Evolutionary conservation across 30 jellyfish, hydroid and myxozoan species (phyloP), one percentile per base, ranked within the genome.

Genomic region (Rhopilema esculentum): DNA sequence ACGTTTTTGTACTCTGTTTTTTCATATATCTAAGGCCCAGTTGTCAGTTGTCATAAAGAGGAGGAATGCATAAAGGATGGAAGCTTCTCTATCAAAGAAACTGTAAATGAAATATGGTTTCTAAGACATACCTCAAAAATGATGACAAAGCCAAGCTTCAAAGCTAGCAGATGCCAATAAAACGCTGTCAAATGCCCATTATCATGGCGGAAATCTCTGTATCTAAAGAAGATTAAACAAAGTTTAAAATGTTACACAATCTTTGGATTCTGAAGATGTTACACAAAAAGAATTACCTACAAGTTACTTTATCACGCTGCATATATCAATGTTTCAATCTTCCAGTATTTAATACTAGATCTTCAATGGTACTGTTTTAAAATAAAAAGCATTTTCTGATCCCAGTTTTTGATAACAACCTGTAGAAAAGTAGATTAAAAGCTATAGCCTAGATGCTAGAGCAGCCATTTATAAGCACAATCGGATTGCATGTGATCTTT

Each of bases 131-230:
- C 99, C 97, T 94, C 99, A 71, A 94, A 94, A 27, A 89, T 83
- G 27, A 94, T 94, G 87, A 94, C 99, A 68, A 94, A 94, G 9
- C 99, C 99, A 67, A 94, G 96, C 75, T 94, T 94, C 75, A 94
- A 80, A 15, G 99, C 99, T 69, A 94, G 84, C 86, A 94, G 72
- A 89, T 94, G 99, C 99, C 99, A 94, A 76, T 94, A 94, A 49
- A 94, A 94, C 12, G 72, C 86, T 9, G 99, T 89, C 79, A 89
- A 49, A 18, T 52, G 51, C 22, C 99, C 99, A 27, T 89, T 82
- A 18, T 18, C 75, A 49, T 80, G 97, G 25, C 99, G 97, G 89
- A 94, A 94, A 25, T 94, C 97, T 16, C 99, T 92, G 83, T 94
- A 94, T 91, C 99, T 94, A 49, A n/a, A 40, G 57, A 12, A 40